Base-by-base conservation (phyloP, 30 jellyfish, hydroid and myxozoan genomes). In the Cassiopea andromeda region DNA sequence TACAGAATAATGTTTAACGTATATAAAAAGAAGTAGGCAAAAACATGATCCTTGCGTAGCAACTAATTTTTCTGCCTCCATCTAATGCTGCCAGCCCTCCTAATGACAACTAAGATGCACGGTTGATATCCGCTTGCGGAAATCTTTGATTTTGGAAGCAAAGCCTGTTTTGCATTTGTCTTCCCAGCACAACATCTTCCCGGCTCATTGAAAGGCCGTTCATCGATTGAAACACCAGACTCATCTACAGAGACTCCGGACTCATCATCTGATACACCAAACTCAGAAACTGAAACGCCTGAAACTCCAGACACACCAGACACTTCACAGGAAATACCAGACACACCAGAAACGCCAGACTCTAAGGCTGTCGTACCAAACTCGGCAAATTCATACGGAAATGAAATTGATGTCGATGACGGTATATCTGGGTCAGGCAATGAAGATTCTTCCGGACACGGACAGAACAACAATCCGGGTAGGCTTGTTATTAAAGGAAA, bases 241-340 rank as follows among this genome's bases (percentile, higher is more conserved):
- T 57, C 85, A 10, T 72, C 90, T 13, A 87, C 90, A 13, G 90
- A 87, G 60, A 87, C 94, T 60, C 94, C 94, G 72, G 87, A 87
- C 81, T 74, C 90, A 13, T 50, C 87, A 15, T 47, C 94, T 7
- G 94, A 87, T n/a, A 87, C 94, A 17, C 94, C 94, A 73, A 84
- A 49, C 74, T 77, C 86, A 54, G 86, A 75, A 12, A 64, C 92
- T 4, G 92, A 84, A 44, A 84, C 92, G 1, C 85, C 92, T 45
- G 92, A 84, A 17, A 67, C 90, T 13, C 90, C 90, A n/a, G 94
- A 77, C n/a, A 87, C 94, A 15, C 94, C 94, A 50, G 90, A 87
- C 81, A 87, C 94, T 16, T 46, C 87, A 19, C 85, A 60, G 15
- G 85, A 87, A 13, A 78, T 87, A 77, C 94, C 94, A 71, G 87